A percentile compares a stretch with the other conserved stretches of the same genome.
These are phyloP conservation scores for Pyrgilauda ruficollis DNA, from an alignment of 2,113 vertebrate species.

Conservation along the genomic window DNA sequence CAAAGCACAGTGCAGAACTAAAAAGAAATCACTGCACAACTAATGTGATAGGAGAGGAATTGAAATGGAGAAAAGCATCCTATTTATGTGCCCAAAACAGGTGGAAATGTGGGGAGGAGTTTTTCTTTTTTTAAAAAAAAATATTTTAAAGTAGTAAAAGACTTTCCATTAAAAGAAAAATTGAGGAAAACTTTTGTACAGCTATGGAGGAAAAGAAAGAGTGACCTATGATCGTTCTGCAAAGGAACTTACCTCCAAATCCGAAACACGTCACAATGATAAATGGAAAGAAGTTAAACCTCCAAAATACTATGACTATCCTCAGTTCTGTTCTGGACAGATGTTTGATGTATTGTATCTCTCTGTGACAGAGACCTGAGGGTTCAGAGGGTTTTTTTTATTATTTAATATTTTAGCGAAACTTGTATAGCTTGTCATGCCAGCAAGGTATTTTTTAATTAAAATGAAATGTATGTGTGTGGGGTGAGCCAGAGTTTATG, in stretches of 20 bases:
- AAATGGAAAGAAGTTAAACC: conserved; percentile 49
- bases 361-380: conserved; percentile 60
- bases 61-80: conserved; percentile 43
- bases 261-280: conserved; percentile 7
- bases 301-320: conserved; percentile 25
- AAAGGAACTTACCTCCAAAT: conserved; percentile 39
- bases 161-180: neutral
- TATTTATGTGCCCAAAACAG: conserved; percentile 41
- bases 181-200: neutral
- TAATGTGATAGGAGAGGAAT: conserved; percentile 51
- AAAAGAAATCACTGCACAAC: conserved; percentile 62
- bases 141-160: neutral
- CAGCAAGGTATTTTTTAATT: conserved; percentile 69
- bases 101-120: neutral
- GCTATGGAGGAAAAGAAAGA: neutral
- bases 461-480: conserved; percentile 61
- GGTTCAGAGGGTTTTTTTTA: conserved; percentile 35
- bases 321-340: conserved; percentile 53
- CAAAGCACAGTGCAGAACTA: conserved; percentile 66
- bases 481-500: conserved; percentile 67
- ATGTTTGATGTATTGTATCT: conserved; percentile 62
- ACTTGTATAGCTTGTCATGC: conserved; percentile 60
- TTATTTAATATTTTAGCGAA: conserved; percentile 62
- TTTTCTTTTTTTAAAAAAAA: neutral
- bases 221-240: neutral